Percentiles rank a stretch among this genome's conserved stretches.
Conservation (phyloP, 2,797 vertebrate species). For the Spinibarbus caldwelli region DNA sequence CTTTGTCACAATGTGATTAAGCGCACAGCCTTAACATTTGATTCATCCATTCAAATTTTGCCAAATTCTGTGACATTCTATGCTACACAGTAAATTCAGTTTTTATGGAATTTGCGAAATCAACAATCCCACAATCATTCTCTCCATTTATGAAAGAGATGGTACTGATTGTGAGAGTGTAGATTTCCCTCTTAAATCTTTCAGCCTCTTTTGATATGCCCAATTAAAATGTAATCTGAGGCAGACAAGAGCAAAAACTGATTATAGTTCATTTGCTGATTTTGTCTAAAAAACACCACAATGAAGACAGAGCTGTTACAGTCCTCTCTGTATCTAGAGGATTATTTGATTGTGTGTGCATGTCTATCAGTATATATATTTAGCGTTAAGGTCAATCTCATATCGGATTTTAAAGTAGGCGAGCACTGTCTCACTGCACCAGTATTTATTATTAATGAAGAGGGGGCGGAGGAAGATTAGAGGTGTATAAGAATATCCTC, state of each 20-base stretch:
- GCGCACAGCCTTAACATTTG: not conserved
- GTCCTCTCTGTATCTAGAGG: not conserved
- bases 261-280: not conserved
- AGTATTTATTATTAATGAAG: conserved; percentile 37
- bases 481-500: conserved; percentile 6
- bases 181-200: not conserved
- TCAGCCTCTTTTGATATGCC: not conserved
- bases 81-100: rapidly evolving
- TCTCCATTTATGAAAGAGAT: not conserved
- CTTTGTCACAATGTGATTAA: not conserved
- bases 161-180: not conserved
- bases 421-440: conserved; percentile 14
- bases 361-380: not conserved
- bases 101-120: not conserved
- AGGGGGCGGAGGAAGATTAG: not conserved
- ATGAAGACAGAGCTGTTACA: not conserved
- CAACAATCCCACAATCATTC: not conserved
- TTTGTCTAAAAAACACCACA: not conserved
- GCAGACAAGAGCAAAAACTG: not conserved
- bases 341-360: not conserved
- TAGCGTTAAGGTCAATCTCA: conserved; percentile 16
- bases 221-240: not conserved
- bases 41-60: too few species aligned
- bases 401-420: conserved; percentile 14
- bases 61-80: not conserved